Evolutionary conservation across 2,888 invertebrate species (phyloP), one percentile per base, ranked within the genome.

Genomic region (Scaptomyza flava): DNA sequence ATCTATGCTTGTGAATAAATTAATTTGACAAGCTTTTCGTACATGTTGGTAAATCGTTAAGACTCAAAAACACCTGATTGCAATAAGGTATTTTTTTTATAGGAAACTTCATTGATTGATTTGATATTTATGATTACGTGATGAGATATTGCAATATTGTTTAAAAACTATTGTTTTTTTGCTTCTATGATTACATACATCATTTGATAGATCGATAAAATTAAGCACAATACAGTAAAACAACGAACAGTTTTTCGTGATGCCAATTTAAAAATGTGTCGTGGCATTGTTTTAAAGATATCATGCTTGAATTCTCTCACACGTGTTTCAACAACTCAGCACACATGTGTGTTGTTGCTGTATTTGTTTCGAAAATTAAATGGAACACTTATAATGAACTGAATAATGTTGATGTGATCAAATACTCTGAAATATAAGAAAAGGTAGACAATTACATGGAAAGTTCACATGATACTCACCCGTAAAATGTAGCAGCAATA

Each of bases 391-490:
- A 51, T 50, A 45, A 31, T 47, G 23, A 60, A 48, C 41, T 47
- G 57, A 31, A 31, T 63, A 75, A 12, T 63, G 58, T 12, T 23
- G 36, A 30, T 27, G 27, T 23, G 53, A 42, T 53, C 52, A 30
- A 48, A 45, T 41, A 51, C 58, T 63, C 77, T 77, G 77, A 77
- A 77, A 77, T 61, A 72, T 59, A 76, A 76, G 50, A 54, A 79
- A 71, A 52, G 58, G 76, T 58, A 62, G 56, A 72, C 61, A 62
- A 11, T 77, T 77, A 77, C 14, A 61, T 41, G 27, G 62, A 77
- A 77, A 72, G n/a, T 9, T 50, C 42, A 72, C 38, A 30, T 17
- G 47, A 76, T 77, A 80, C 77, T 77, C 58, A 77, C 77, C 80
- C 33, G 47, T 9, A 17, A n/a, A 27, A 12, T 8, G 34, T 1